These are phyloP conservation scores for Hoplodrina ambigua DNA, from an alignment of 2,888 invertebrate genomes.

Conservation along the genomic window DNA sequence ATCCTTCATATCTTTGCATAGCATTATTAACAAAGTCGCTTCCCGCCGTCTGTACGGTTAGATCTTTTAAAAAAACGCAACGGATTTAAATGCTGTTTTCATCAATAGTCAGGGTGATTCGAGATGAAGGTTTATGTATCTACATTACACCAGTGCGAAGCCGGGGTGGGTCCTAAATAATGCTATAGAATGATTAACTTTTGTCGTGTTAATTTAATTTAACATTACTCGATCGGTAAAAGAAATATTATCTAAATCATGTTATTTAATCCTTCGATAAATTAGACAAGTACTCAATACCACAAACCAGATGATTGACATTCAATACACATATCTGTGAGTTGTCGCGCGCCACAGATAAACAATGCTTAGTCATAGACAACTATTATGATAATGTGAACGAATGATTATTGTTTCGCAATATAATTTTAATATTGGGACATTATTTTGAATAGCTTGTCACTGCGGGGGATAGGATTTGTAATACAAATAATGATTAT, in stretches of 20 bases:
- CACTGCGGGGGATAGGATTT: conserved; percentile 14
- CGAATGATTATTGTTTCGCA: conserved; percentile 50
- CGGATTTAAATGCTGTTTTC: too few relatives aligned
- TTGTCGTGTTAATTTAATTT: background rate
- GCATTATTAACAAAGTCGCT: too few relatives aligned
- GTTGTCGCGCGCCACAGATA: conserved; percentile 50
- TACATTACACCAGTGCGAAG: too few relatives aligned
- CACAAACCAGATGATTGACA: conserved; percentile 61
- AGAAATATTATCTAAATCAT: conserved; percentile 7
- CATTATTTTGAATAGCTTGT: conserved; percentile 50
- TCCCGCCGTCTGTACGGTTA: too few relatives aligned
- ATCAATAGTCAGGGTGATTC: too few relatives aligned
- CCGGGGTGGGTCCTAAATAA: too few relatives aligned
- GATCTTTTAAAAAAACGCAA: too few relatives aligned
- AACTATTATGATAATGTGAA: conserved; percentile 54
- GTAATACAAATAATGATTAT: background rate
- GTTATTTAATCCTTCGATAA: conserved; percentile 44
- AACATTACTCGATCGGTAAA: too few relatives aligned
- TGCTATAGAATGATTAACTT: too few relatives aligned
- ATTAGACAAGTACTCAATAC: conserved; percentile 22
- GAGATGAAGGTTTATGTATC: too few relatives aligned
- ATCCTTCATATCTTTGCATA: background rate
- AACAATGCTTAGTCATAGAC: conserved; percentile 58
- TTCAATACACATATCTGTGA: conserved; percentile 39
- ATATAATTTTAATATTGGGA: conserved; percentile 39